Evolutionary conservation across 2,888 invertebrate species (phyloP), one percentile per base, ranked within the genome.

Genomic region (Heliconius aoede): DNA sequence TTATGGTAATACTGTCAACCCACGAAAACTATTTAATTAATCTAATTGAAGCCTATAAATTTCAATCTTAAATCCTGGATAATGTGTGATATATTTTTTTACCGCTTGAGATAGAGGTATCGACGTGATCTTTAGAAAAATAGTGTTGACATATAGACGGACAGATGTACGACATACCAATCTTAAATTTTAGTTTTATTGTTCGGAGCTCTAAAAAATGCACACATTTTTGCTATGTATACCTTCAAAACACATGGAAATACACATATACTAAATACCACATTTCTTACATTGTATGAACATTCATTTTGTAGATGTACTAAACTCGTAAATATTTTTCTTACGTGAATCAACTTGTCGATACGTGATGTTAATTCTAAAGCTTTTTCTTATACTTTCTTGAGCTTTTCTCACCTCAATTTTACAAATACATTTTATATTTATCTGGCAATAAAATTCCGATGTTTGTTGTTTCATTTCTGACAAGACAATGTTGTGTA

Each of bases 291-390:
- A 68, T 28, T 68, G 28, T 51, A 51, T 51, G 68, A 68, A 28
- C 68, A 28, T 51, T 51, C 28, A 28, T 51, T 68, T 68, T 51
- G 46, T 51, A 51, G 51, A 51, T 28, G 21, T 51, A 68, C 28
- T 51, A 68, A 68, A 68, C 68, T 51, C 28, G 68, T 51, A 68
- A 68, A 68, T 51, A 68, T 51, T 68, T 46, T 68, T 68, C 51
- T 28, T 51, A 51, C 68, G 51, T 68, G 68, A 68, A 68, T 68
- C 68, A 51, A 68, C 68, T 30, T 30, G 46, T 51, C 26, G 51
- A 68, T 51, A 68, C 68, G 68, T 68, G 68, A 68, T 51, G 21
- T 30, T 68, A 68, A 51, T 51, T 68, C 68, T n/a, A 51, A 68
- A 68, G 51, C 28, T n/a, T n/a, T n/a, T 51, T 30, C 68, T 28